Evolutionary conservation across 1,140 invertebrate genomes (phyloP).

Genomic region (Atta texana): DNA sequence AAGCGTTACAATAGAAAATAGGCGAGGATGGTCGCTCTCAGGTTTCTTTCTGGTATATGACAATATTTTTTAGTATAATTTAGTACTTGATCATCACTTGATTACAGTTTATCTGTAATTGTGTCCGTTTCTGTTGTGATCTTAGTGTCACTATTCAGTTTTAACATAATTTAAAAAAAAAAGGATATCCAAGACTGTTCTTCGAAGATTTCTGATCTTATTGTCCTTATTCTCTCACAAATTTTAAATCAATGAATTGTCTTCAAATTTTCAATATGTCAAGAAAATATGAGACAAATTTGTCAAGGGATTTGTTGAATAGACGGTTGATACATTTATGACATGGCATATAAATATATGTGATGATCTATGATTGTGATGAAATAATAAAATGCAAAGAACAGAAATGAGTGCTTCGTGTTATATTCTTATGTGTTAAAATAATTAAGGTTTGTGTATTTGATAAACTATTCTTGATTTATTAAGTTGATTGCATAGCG

Average conservation of each 20-base stretch:
- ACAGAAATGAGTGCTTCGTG: neutral
- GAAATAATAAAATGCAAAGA: conserved; percentile 24
- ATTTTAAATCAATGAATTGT: conserved; percentile 27
- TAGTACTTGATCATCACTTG: neutral
- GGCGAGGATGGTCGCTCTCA: too few species aligned
- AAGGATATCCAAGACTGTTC: too few species aligned
- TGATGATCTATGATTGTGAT: neutral
- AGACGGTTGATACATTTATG: neutral
- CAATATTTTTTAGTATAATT: conserved; percentile 4
- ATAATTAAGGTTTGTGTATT: conserved; percentile 43
- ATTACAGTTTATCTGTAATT: neutral
- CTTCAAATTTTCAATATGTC: conserved; percentile 68
- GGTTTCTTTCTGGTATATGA: neutral
- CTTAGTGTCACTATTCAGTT: neutral
- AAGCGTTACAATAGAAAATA: too few species aligned
- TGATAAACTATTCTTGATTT: neutral
- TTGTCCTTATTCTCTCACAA: conserved; percentile 25
- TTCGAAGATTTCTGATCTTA: neutral
- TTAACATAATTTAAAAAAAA: neutral
- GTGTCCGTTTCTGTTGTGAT: neutral
- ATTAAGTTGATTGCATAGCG: neutral
- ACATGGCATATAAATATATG: neutral
- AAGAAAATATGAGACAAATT: neutral
- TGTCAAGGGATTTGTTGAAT: neutral
- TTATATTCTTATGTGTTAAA: neutral